Evolutionary conservation across 2,888 invertebrate species (phyloP).

Genomic region (Bhutanitis thaidina): DNA sequence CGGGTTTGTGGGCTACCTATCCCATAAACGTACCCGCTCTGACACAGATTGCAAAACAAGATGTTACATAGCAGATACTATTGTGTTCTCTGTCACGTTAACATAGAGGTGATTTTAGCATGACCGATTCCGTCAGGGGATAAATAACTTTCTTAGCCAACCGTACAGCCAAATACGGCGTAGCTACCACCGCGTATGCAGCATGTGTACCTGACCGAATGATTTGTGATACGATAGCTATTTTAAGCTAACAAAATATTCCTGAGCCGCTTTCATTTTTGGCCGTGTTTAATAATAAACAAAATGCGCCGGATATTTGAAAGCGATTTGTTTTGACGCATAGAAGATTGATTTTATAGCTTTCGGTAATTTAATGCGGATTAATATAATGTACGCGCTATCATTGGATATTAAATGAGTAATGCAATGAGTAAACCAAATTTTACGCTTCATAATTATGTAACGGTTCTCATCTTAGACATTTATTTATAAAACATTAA

Average conservation of each 20-base stretch:
- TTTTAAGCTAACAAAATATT: constrained; percentile 67
- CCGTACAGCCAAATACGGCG: constrained; percentile 29
- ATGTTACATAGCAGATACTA: constrained; percentile 5
- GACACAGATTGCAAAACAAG: constrained; percentile 20
- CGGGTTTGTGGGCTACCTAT: constrained; percentile 54
- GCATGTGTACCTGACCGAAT: constrained; percentile 52
- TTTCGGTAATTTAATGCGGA: constrained; percentile 35
- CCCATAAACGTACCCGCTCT: constrained; percentile 32
- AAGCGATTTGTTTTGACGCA: constrained; percentile 53
- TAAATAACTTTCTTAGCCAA: constrained; percentile 21
- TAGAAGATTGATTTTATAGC: constrained; percentile 57
- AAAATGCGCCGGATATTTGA: constrained; percentile 56
- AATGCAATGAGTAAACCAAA: not conserved
- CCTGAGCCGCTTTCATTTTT: constrained; percentile 65
- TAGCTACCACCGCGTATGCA: constrained; percentile 21
- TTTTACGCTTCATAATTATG: too few relatives aligned
- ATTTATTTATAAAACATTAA: too few relatives aligned
- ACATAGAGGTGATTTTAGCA: constrained; percentile 11
- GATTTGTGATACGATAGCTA: constrained; percentile 70
- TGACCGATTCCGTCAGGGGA: constrained; percentile 18
- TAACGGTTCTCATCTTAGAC: too few relatives aligned
- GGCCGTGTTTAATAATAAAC: constrained; percentile 59
- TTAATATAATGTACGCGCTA: constrained; percentile 21
- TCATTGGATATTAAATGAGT: constrained; percentile 22
- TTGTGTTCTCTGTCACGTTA: constrained; percentile 8